Percentiles rank a stretch among this genome's conserved stretches.
phyloP scores from a whole-genome alignment of 2,113 vertebrate species.

The Oreochromis niloticus region DNA sequence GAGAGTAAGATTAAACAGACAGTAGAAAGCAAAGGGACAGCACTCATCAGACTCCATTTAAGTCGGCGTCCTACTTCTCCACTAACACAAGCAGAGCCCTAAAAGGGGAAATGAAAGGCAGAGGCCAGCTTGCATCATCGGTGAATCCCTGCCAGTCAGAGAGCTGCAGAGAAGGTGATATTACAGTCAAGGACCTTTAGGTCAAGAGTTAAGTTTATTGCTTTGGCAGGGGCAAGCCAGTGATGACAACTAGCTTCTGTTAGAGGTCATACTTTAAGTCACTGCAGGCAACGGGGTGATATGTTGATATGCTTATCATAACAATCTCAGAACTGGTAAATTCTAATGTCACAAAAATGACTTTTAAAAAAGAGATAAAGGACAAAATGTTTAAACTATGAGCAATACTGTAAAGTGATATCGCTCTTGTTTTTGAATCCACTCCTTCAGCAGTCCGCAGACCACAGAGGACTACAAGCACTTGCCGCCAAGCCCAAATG shows the following conservation, averaged over 20 bases:
- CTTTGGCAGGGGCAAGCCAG: slow-evolving; percentile 52
- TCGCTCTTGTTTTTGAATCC: slow-evolving; percentile 26
- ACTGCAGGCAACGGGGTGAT: background rate
- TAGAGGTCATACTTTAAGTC: slow-evolving; percentile 60
- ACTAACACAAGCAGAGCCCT: slow-evolving; percentile 29
- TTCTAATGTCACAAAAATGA: background rate
- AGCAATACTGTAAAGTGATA: slow-evolving; percentile 5
- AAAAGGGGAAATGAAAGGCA: slow-evolving; percentile 43
- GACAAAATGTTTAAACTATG: background rate
- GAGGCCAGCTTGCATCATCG: slow-evolving; percentile 50
- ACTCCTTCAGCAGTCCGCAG: slow-evolving; percentile 53
- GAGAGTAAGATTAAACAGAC: slow-evolving; percentile 26
- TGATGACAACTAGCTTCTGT: slow-evolving; percentile 67
- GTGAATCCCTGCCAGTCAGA: slow-evolving; percentile 34
- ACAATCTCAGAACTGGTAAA: background rate
- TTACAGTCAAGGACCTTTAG: slow-evolving; percentile 60
- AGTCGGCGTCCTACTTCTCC: background rate
- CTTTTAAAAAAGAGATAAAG: background rate
- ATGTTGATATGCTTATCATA: slow-evolving; percentile 1
- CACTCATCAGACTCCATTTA: slow-evolving; percentile 23
- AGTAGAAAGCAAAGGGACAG: background rate
- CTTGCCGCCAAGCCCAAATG: slow-evolving; percentile 50
- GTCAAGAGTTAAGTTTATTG: slow-evolving; percentile 71
- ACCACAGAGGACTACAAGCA: slow-evolving; percentile 35
- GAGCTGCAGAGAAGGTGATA: slow-evolving; percentile 47